Evolutionary conservation across 2,113 vertebrate species (phyloP).

Genomic region (Rhynchomys soricoides): DNA sequence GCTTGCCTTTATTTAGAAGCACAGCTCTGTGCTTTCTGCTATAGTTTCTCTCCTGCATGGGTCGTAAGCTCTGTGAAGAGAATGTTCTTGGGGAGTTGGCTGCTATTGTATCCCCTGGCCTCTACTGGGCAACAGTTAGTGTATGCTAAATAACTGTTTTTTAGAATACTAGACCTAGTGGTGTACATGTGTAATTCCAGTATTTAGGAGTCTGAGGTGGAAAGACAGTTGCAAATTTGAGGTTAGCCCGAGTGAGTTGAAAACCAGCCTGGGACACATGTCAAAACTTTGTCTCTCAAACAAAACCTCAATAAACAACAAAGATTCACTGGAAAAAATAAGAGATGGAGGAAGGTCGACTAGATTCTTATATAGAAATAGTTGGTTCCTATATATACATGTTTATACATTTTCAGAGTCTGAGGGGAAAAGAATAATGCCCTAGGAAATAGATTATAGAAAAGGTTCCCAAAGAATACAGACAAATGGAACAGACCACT

Average conservation of each 20-base stretch:
- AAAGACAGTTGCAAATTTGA: neutral
- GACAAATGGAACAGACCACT: neutral
- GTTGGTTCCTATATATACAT: neutral
- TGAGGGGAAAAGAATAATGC: neutral
- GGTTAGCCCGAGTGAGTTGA: neutral
- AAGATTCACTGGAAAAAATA: neutral
- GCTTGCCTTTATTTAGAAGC: neutral
- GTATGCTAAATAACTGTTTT: neutral
- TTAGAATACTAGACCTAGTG: neutral
- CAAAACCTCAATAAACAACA: neutral
- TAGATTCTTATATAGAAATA: neutral
- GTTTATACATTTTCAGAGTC: conserved; percentile 1
- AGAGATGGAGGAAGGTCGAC: neutral
- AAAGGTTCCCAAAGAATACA: neutral
- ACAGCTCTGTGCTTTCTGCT: neutral
- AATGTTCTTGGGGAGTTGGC: neutral
- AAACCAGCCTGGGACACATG: neutral
- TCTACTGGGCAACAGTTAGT: neutral
- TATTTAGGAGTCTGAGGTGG: neutral
- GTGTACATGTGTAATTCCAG: neutral
- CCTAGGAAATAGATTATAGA: neutral
- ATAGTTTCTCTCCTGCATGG: neutral
- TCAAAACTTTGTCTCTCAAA: neutral
- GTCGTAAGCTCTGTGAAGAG: neutral
- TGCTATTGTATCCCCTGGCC: neutral